Base-by-base conservation (phyloP, 2,797 vertebrate species). In the Caiman crocodilus region DNA sequence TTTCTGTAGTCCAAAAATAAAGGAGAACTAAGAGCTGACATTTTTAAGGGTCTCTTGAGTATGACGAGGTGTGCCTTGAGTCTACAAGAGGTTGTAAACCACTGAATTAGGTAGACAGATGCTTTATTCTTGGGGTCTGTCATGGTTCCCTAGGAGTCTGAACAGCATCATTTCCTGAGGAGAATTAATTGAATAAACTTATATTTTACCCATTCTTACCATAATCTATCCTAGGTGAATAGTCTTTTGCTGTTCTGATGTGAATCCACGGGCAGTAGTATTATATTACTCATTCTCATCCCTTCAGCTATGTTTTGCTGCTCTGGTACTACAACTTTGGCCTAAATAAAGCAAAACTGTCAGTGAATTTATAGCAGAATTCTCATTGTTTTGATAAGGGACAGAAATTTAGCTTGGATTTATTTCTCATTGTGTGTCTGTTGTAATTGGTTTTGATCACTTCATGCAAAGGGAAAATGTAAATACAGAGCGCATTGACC, bases 171-270 rank as follows among this genome's bases (percentile, higher is more conserved):
- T 42, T 73, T 73, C 35, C 6, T 65, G 58, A 78, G 16, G 58
- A 30, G 17, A 32, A 78, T 61, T 15, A 89, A 80, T 79, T 59
- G 5, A 88, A 50, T 0, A 58, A 76, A 79, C 26, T 25, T 2
- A 1, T 21, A 1, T 76, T 69, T 63, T 69, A 76, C 3, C 3
- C 10, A 2, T 69, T 64, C 42, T 16, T 79, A 21, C 14, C 5
- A 14, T 56, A 1, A 2, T 90, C 3, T 80, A 91, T 6, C 7
- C 0, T 0, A 1, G 35, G 56, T 13, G 5, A 73, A 50, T n/a
- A 35, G 1, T 14, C 10, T 50, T 50, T 50, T 10, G 15, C 4
- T 89, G 2, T 55, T 87, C 32, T 76, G n/a, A 2, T 77, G 12
- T 92, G 50, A 5, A 25, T 0, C n/a, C 56, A 35, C 75, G 16